Base-by-base conservation (phyloP, 2,113 vertebrate genomes). In the Coracopsis vasa region DNA sequence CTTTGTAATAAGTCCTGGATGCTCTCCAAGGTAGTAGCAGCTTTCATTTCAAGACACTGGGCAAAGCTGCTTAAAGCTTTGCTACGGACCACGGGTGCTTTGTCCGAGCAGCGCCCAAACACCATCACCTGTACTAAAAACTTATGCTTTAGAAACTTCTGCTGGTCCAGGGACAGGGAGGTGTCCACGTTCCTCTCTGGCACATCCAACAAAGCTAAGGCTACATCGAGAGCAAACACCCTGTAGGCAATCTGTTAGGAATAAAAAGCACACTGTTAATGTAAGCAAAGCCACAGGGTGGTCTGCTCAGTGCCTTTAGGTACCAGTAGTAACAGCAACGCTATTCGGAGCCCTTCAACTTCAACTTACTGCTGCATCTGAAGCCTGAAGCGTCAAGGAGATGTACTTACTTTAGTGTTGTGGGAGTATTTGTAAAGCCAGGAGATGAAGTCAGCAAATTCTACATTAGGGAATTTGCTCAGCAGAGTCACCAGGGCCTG, bases 161-260 rank as follows among this genome's bases (percentile, higher is more conserved):
- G 96, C 0, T 96, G 97, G 16, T 99, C 98, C 4, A 82, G 72
- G 15, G 98, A 93, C 48, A 98, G n/a, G 16, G 97, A 92, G 25
- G 70, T 89, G 13, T 98, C 98, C 0, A 15, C n/a, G 3, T 29
- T 95, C 75, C 98, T 98, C 95, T 99, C 99, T 0, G 98, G 98
- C 56, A 98, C 92, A 47, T 98, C 98, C 97, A 99, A 87, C 58
- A 99, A 96, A 85, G 98, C 98, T 95, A 99, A 98, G 23, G 95
- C 98, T 35, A 99, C 99, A 21, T 99, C 99, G 41, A 99, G 97
- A 18, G 99, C 98, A 92, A 99, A 99, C 82, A 99, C 97, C 28
- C 99, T 97, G 88, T 98, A 98, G 42, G 97, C 97, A 79, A 98
- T 97, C 99, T 99, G 91, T 64, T 33, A 0, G 6, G 74, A 73